Percentiles rank a stretch among this genome's conserved stretches.
phyloP scores from a whole-genome alignment of 1,140 invertebrate genomes.

The Hypsibius dujardini region DNA sequence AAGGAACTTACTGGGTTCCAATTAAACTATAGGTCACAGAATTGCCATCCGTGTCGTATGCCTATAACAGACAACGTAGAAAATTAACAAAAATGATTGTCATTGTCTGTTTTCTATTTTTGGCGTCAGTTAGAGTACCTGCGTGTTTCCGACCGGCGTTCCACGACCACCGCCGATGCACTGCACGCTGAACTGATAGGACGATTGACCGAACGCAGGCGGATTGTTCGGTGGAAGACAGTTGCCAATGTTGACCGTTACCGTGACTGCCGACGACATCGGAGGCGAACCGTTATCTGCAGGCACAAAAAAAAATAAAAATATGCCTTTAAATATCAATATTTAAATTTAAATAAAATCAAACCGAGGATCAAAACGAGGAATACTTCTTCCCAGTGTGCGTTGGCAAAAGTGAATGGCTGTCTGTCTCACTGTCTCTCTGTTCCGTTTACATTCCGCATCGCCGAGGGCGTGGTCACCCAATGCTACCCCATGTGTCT shows the following conservation, averaged over 20 bases:
- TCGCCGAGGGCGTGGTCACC: too few species aligned
- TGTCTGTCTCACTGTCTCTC: too few species aligned
- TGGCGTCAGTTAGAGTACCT: neutral
- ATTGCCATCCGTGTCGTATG: neutral
- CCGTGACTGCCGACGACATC: neutral
- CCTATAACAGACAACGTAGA: slow-evolving; percentile 12
- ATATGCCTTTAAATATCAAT: too few species aligned
- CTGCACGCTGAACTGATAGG: neutral
- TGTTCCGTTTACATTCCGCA: too few species aligned
- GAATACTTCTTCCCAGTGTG: too few species aligned
- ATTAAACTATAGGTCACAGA: neutral
- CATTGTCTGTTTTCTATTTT: neutral
- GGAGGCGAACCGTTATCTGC: neutral
- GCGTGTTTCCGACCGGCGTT: neutral
- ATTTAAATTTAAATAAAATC: too few species aligned
- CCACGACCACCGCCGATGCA: neutral
- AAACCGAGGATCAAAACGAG: too few species aligned
- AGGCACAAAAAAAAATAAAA: neutral
- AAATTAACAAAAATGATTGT: too few species aligned
- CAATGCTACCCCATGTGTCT: too few species aligned
- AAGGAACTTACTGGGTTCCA: slow-evolving; percentile 6
- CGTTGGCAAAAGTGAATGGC: too few species aligned
- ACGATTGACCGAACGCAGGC: neutral
- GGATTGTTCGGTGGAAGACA: slow-evolving; percentile 4
- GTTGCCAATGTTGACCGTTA: slow-evolving; percentile 2